Conservation (phyloP, 2,113 vertebrate genomes). For the Callipepla californica region DNA sequence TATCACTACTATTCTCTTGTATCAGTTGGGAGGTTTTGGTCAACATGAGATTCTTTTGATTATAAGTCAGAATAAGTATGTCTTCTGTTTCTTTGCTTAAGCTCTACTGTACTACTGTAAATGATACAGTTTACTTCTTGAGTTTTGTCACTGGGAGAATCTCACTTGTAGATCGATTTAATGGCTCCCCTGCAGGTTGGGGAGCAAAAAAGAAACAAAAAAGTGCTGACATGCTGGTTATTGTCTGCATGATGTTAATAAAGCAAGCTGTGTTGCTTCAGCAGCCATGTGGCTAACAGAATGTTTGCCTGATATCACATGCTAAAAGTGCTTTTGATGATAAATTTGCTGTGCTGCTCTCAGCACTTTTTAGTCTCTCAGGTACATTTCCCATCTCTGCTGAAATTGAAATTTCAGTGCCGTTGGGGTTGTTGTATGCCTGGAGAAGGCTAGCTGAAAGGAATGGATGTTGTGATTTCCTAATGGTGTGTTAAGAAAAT, state of each 20-base stretch:
- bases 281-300: not conserved
- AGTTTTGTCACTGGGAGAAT: not conserved
- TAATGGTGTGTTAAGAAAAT: not conserved
- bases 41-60: not conserved
- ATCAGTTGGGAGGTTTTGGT: not conserved
- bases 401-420: not conserved
- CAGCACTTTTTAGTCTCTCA: slow-evolving; percentile 39
- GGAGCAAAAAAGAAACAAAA: not conserved
- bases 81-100: not conserved
- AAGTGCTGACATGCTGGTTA: not conserved
- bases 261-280: not conserved
- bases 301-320: not conserved
- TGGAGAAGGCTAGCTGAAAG: not conserved
- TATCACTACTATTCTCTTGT: not conserved
- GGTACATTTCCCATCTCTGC: not conserved
- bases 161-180: not conserved
- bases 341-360: slow-evolving; percentile 36
- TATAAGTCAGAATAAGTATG: not conserved
- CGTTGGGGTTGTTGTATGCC: not conserved
- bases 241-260: not conserved
- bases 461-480: not conserved
- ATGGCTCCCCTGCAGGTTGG: not conserved
- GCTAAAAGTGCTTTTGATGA: slow-evolving; percentile 12
- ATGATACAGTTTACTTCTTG: not conserved
- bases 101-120: not conserved